Evolutionary conservation across 1,140 invertebrate species (phyloP).

Genomic region (Propsilocerus akamusi): DNA sequence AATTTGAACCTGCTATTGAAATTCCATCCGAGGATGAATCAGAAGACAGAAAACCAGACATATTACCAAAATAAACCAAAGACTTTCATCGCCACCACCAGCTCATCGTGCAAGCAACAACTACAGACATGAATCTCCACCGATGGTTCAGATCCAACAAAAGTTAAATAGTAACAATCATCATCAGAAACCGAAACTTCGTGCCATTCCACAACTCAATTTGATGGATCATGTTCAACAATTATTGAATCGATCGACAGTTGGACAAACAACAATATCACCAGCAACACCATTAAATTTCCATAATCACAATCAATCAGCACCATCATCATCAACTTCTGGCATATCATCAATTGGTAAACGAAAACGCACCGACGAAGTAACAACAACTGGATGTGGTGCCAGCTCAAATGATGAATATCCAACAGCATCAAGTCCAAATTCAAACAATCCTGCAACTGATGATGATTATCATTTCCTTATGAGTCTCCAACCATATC

Average conservation of each 20-base stretch:
- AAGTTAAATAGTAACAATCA: slow-evolving; percentile 13
- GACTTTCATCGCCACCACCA: slow-evolving; percentile 11
- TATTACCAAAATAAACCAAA: slow-evolving; percentile 15
- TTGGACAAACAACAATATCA: slow-evolving; percentile 9
- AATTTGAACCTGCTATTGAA: slow-evolving; percentile 3
- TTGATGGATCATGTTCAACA: not conserved
- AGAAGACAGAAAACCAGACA: slow-evolving; percentile 16
- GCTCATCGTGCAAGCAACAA: slow-evolving; percentile 2
- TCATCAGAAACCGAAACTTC: slow-evolving; percentile 11
- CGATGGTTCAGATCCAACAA: not conserved
- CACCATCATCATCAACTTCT: slow-evolving; percentile 20
- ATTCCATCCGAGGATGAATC: slow-evolving; percentile 5
- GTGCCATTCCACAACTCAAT: not conserved
- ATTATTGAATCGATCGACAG: not conserved
- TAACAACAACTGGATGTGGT: not conserved
- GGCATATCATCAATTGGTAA: slow-evolving; percentile 18
- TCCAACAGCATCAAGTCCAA: not conserved
- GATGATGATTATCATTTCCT: slow-evolving; percentile 24
- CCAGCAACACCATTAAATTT: slow-evolving; percentile 7
- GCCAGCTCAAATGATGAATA: not conserved
- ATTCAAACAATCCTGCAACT: slow-evolving; percentile 7
- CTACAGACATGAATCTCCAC: not conserved
- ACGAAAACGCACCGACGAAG: slow-evolving; percentile 8
- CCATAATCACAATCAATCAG: slow-evolving; percentile 15
- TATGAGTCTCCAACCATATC: slow-evolving; percentile 22